Percentiles rank a stretch among this genome's conserved stretches.
phyloP scores from a whole-genome alignment of 2,113 vertebrate species.

The Pangasianodon gigas region DNA sequence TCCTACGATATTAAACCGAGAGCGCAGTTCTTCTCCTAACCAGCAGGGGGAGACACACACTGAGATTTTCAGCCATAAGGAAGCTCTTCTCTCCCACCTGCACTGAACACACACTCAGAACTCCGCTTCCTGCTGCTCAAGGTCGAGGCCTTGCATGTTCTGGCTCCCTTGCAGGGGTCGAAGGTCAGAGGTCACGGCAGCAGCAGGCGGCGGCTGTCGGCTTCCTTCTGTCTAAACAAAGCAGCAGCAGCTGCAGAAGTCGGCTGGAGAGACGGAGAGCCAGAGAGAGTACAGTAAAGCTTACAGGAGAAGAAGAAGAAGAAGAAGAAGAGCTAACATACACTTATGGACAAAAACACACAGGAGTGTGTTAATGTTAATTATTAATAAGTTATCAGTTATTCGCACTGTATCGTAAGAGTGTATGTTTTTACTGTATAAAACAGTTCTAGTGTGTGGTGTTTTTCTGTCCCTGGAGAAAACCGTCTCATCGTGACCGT shows the following conservation, averaged over 20 bases:
- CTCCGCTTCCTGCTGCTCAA: conserved; percentile 34
- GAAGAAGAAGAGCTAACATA: neutral
- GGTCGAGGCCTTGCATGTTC: conserved; percentile 56
- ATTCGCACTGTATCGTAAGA: neutral
- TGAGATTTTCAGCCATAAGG: conserved; percentile 7
- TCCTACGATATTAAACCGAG: neutral
- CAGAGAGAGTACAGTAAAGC: conserved; percentile 31
- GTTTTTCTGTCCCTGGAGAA: neutral
- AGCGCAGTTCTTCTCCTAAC: neutral
- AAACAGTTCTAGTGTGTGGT: neutral
- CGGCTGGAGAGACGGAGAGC: neutral
- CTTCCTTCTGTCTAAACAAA: conserved; percentile 52
- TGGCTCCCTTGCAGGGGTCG: conserved; percentile 44
- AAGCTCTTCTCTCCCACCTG: conserved; percentile 27
- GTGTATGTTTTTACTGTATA: neutral
- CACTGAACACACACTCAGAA: conserved; percentile 20
- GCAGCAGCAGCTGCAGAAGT: conserved; percentile 54
- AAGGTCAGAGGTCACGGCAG: conserved; percentile 41
- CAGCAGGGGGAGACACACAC: conserved; percentile 56
- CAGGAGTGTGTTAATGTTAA: neutral
- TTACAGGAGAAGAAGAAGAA: conserved; percentile 45
- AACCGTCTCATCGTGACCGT: neutral
- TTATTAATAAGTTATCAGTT: neutral
- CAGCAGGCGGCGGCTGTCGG: conserved; percentile 43
- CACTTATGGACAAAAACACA: neutral